These are phyloP conservation scores for Eristalinus sepulchralis DNA, from an alignment of 2,888 invertebrate genomes.

Conservation along the genomic window DNA sequence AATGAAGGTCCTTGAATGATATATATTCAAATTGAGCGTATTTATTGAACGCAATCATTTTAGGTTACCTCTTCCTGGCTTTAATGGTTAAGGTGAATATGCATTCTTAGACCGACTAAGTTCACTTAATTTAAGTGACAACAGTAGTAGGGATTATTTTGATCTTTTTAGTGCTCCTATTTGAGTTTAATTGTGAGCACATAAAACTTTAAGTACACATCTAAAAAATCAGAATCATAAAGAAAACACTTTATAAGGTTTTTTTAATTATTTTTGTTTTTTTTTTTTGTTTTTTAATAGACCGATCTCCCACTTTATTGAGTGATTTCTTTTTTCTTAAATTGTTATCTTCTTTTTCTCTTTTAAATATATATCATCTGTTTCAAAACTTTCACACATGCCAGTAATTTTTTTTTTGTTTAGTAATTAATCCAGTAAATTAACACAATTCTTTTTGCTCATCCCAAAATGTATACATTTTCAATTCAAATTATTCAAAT, in stretches of 20 bases:
- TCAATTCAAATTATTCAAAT: conserved; percentile 21
- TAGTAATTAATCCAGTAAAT: conserved; percentile 25
- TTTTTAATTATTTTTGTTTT: background rate
- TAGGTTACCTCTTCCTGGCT: too few relatives aligned
- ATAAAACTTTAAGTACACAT: too few relatives aligned
- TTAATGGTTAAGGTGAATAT: too few relatives aligned
- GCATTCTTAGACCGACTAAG: too few relatives aligned
- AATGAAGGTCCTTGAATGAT: too few relatives aligned
- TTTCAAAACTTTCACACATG: conserved; percentile 55
- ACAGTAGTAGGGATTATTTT: too few relatives aligned
- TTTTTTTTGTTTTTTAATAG: conserved; percentile 30
- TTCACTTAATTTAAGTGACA: too few relatives aligned
- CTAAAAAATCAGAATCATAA: background rate
- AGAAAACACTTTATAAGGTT: background rate
- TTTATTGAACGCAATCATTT: too few relatives aligned
- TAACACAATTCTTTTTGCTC: conserved; percentile 12
- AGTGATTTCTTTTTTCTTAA: conserved; percentile 46
- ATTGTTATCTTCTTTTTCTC: conserved; percentile 36
- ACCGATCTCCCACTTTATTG: conserved; percentile 48
- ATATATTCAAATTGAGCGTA: too few relatives aligned
- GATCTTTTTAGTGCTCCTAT: too few relatives aligned
- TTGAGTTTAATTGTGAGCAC: too few relatives aligned
- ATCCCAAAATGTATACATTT: background rate
- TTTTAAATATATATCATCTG: conserved; percentile 42
- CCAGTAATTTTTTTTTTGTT: conserved; percentile 32